phyloP scores from a whole-genome alignment of 2,888 invertebrate species.

The Thereva unica region DNA sequence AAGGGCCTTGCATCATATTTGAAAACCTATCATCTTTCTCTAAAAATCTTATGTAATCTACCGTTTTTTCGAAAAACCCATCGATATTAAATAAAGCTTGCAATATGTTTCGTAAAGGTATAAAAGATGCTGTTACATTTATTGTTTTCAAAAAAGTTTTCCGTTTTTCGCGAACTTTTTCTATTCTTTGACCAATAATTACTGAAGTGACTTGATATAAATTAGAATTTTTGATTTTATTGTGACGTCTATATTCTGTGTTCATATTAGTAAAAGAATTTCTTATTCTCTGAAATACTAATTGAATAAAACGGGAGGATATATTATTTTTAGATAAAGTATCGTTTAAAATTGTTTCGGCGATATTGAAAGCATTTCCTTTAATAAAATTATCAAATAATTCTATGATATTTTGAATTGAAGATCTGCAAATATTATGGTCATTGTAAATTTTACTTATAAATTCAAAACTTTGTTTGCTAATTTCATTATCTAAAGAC shows the following conservation, averaged over 20 bases:
- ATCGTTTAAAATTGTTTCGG: neutral
- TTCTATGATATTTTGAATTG: slow-evolving; percentile 4
- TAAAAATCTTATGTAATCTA: neutral
- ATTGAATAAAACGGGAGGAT: neutral
- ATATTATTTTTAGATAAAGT: slow-evolving; percentile 1
- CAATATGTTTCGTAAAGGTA: neutral
- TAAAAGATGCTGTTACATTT: neutral
- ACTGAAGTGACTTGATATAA: neutral
- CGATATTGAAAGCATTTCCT: neutral
- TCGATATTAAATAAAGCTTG: neutral
- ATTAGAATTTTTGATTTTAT: slow-evolving; percentile 2
- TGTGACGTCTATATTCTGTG: too few species aligned
- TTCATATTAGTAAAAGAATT: too few species aligned
- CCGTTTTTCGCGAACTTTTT: neutral
- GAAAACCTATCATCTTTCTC: neutral
- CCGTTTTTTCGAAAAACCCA: neutral
- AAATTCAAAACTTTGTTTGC: slow-evolving; percentile 1
- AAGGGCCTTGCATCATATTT: neutral
- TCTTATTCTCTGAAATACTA: neutral
- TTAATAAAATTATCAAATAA: neutral
- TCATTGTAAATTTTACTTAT: slow-evolving; percentile 7
- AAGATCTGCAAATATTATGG: neutral
- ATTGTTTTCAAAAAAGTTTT: neutral
- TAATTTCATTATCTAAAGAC: slow-evolving; percentile 1
- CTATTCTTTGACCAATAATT: neutral